Evolutionary conservation across 2,888 invertebrate species (phyloP), one percentile per base, ranked within the genome.

Genomic region (Lasiommata megera): DNA sequence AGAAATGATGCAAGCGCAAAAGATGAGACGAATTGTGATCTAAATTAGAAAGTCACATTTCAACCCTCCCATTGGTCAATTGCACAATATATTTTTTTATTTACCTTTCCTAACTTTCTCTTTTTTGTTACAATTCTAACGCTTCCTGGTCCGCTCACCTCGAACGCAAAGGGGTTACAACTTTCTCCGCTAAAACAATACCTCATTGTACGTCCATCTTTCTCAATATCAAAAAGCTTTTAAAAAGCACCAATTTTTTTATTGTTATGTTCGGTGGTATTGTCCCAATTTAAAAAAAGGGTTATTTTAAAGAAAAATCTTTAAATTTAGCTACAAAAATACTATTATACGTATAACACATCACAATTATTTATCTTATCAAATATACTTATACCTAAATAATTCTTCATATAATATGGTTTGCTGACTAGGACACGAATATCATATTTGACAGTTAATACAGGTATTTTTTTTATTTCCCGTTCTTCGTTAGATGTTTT

Each of bases 51-150:
- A 90, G 90, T 80, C 78, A 61, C 65, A 66, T 68, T 62, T 61
- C 62, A 65, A 72, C 69, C 53, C 72, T 71, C 67, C 70, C 67
- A 88, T 89, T 90, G 89, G 89, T 74, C 76, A 64, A 66, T 76
- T 73, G 66, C 58, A 72, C 74, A 79, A 80, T 73, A 74, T 78
- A 71, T 69, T 60, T 43, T 64, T 80, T 71, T 70, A 79, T 77
- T 76, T 68, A 67, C 72, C 69, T 77, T 82, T 80, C 66, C 67
- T 31, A 73, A 88, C 89, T 89, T 89, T 89, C 89, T 89, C 86
- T 79, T 86, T 88, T 89, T 88, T 88, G 86, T 87, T 88, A 79
- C 82, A 88, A 76, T 86, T 86, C 72, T 67, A 66, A 76, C 75
- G 83, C 80, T 86, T 84, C 82, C 84, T 84, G 79, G 79, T 77